Base-by-base conservation (phyloP, 2,797 vertebrate species). In the Ctenopoma multispine region DNA sequence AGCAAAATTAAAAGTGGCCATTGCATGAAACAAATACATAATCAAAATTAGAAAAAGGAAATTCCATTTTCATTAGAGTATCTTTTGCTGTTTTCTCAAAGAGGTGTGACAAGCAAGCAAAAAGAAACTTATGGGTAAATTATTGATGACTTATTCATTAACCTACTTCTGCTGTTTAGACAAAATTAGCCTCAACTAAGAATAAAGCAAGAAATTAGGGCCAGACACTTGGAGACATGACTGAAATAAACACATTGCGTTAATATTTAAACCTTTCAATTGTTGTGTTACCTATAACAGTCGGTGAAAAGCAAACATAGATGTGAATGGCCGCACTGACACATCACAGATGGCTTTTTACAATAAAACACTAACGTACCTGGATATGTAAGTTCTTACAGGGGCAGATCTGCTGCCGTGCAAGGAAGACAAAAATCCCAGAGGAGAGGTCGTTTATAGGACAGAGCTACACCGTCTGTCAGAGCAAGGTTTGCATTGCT, bases 111-210 rank as follows among this genome's bases (percentile, higher is more conserved):
- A 7, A 57, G 46, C 31, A 59, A 48, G 15, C 56, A 12, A 40
- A 60, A 34, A 44, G 40, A 67, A 84, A 70, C 53, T 76, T 71
- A 54, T 53, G 67, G 73, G 62, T 88, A 74, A 83, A 83, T 88
- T 91, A 89, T 89, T 90, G 87, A 87, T 40, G 46, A 77, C 69
- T 87, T 21, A 57, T 49, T 90, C 84, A 87, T 86, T 84, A 85
- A 82, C 84, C 85, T 83, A 87, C 83, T 90, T 86, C 70, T 78
- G 59, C 80, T 87, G 64, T 85, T 88, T 77, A 43, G 64, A 77
- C 70, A 51, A 80, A 85, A 83, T 85, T 81, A 82, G 81, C 54
- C 41, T 74, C 74, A 79, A 86, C 82, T 82, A 79, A 86, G 64
- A 88, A 85, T 85, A 79, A 85, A 81, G 55, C 17, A 51, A 69